Percentiles rank a stretch among this genome's conserved stretches.
These are phyloP conservation scores for Pelobates fuscus DNA, from an alignment of 2,113 vertebrate genomes.

Conservation along the genomic window DNA sequence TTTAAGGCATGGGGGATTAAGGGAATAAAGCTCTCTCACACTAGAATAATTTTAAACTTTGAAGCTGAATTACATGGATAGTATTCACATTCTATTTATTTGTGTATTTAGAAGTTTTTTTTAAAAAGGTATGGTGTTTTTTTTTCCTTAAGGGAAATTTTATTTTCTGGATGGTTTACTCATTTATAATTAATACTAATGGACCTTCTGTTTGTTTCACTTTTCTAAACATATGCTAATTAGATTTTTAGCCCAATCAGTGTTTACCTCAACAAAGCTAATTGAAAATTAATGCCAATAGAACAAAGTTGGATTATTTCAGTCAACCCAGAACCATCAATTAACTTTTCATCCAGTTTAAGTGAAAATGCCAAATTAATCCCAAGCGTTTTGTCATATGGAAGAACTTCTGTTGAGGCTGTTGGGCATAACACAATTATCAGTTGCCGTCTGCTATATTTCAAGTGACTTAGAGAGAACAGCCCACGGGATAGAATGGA, in stretches of 20 bases:
- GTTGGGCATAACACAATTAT: constrained; percentile 21
- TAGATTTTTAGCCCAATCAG: background rate
- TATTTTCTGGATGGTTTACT: background rate
- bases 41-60: too few species aligned
- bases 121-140: background rate
- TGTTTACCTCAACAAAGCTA: background rate
- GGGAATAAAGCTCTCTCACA: too few species aligned
- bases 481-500: constrained; percentile 10
- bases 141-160: background rate
- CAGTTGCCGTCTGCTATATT: constrained; percentile 21
- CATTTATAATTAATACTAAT: constrained; percentile 20
- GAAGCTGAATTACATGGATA: too few species aligned
- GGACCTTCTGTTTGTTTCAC: background rate
- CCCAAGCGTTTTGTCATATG: constrained; percentile 26
- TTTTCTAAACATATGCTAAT: background rate
- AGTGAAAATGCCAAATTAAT: constrained; percentile 10
- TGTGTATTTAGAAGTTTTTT: too few species aligned
- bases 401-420: constrained; percentile 21
- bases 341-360: constrained; percentile 10
- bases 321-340: background rate
- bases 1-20: too few species aligned
- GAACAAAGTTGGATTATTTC: background rate
- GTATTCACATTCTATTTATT: too few species aligned
- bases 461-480: background rate
- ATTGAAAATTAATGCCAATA: background rate